Percentiles rank a stretch among this genome's conserved stretches.
Conservation (phyloP, 2,113 vertebrate species). For the Pseudopipra pipra region DNA sequence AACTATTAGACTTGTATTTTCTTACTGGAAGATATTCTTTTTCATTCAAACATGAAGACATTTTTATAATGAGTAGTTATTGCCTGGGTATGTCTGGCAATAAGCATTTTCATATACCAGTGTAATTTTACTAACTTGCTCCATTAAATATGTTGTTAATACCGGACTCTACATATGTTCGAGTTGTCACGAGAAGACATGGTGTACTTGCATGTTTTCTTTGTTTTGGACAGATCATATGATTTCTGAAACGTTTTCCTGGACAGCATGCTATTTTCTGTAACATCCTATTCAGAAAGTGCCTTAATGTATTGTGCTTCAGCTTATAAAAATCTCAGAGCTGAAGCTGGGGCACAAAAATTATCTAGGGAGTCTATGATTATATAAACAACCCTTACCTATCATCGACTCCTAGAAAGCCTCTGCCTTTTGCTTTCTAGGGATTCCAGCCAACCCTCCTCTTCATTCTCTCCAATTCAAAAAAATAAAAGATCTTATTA, state of each 20-base stretch:
- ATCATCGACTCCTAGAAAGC: background rate
- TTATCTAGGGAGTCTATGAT: background rate
- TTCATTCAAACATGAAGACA: background rate
- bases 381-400: background rate
- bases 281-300: background rate
- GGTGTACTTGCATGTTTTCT: background rate
- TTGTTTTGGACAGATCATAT: background rate
- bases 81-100: background rate
- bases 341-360: background rate
- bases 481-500: background rate
- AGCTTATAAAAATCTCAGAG: background rate
- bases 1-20: background rate
- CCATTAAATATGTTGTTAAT: background rate
- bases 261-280: background rate
- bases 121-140: background rate
- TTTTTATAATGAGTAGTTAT: background rate
- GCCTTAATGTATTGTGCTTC: background rate
- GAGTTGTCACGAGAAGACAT: background rate
- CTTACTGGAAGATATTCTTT: background rate
- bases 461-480: background rate
- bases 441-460: background rate
- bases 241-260: background rate
- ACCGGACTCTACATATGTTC: background rate
- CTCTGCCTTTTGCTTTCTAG: background rate
- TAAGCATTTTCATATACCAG: background rate